Evolutionary conservation across 2,113 vertebrate genomes (phyloP).

Genomic region (Piaya cayana): DNA sequence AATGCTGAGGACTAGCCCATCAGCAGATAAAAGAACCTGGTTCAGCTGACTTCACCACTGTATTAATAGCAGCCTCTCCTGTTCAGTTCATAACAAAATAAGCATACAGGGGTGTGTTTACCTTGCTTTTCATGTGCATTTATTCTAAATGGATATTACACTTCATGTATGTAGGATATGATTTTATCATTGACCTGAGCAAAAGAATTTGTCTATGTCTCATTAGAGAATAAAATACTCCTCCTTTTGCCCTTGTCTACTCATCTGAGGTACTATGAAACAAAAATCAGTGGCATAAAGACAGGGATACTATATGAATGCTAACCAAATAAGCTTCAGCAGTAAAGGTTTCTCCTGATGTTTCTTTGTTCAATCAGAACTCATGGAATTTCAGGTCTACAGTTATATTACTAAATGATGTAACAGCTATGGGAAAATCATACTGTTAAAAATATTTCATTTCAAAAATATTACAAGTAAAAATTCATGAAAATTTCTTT

Average conservation of each 20-base stretch:
- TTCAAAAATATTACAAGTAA: not conserved
- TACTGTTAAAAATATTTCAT: not conserved
- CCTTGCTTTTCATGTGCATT: not conserved
- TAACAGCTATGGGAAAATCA: not conserved
- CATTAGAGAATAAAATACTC: not conserved
- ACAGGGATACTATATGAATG: not conserved
- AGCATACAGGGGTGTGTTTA: not conserved
- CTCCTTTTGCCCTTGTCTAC: not conserved
- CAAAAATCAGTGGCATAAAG: not conserved
- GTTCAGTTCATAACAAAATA: not conserved
- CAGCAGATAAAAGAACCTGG: not conserved
- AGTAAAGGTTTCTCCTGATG: not conserved
- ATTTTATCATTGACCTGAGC: not conserved
- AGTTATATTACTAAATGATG: not conserved
- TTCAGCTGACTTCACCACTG: not conserved
- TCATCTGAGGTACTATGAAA: not conserved
- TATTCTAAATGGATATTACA: not conserved
- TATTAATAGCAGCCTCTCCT: not conserved
- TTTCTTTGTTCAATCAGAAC: not conserved
- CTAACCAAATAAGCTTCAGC: not conserved
- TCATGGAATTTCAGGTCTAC: not conserved
- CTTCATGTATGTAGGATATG: not conserved
- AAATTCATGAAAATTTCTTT: not conserved
- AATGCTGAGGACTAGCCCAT: not conserved
- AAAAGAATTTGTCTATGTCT: not conserved